Evolutionary conservation across 1,140 invertebrate genomes (phyloP).

Genomic region (Euwallacea similis): DNA sequence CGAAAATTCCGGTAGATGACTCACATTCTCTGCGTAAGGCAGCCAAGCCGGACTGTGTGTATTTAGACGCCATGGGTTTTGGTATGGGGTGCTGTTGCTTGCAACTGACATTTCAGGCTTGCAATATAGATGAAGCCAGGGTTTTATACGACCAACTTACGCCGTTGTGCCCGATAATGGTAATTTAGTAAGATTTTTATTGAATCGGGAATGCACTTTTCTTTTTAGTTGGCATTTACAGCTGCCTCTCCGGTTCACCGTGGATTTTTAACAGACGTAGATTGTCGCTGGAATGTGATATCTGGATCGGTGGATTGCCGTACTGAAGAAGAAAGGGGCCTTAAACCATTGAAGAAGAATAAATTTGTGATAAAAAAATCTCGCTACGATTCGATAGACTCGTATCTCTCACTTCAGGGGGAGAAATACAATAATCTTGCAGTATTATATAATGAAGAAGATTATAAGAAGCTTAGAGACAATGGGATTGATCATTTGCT

Average conservation of each 20-base stretch:
- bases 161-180: constrained; percentile 96
- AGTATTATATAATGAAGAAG: constrained; percentile 81
- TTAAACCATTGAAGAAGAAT: constrained; percentile 72
- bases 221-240: constrained; percentile 82
- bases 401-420: constrained; percentile 87
- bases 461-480: constrained; percentile 79
- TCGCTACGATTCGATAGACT: constrained; percentile 97
- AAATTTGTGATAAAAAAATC: constrained; percentile 93
- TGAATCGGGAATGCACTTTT: constrained; percentile 1
- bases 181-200: constrained; percentile 54
- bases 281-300: constrained; percentile 97
- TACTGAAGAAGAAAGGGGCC: constrained; percentile 89
- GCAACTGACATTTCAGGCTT: constrained; percentile 95
- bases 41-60: constrained; percentile 83
- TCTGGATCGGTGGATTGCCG: constrained; percentile 94
- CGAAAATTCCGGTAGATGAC: constrained; percentile 79
- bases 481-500: constrained; percentile 89
- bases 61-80: constrained; percentile 99
- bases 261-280: constrained; percentile 91
- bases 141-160: constrained; percentile 97
- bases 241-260: constrained; percentile 95
- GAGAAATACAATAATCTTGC: constrained; percentile 91
- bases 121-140: constrained; percentile 94
- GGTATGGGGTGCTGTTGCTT: constrained; percentile 99
- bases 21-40: constrained; percentile 60